A percentile compares a stretch with the other conserved stretches of the same genome.
These are phyloP conservation scores for Alethe diademata DNA, from an alignment of 2,113 vertebrate genomes.

Conservation along the genomic window DNA sequence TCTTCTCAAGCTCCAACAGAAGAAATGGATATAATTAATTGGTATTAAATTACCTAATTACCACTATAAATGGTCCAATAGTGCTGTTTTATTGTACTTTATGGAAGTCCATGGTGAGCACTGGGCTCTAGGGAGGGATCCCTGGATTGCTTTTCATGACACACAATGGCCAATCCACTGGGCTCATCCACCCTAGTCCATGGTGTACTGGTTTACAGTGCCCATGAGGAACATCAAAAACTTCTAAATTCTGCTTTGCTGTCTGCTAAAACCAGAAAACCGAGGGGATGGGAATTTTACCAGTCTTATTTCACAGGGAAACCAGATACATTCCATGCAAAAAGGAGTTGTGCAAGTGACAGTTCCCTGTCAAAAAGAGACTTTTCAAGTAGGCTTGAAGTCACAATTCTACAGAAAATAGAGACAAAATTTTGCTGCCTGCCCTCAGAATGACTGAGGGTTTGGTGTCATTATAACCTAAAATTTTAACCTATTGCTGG, in stretches of 20 bases:
- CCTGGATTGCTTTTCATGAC: neutral
- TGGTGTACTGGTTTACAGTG: neutral
- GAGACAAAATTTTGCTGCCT: neutral
- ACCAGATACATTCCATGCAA: neutral
- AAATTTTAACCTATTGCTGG: neutral
- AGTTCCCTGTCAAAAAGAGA: neutral
- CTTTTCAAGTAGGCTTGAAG: neutral
- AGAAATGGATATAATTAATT: neutral
- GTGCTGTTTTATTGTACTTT: neutral
- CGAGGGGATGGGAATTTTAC: neutral
- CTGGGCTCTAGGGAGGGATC: neutral
- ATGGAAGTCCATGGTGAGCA: neutral
- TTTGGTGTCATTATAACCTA: neutral
- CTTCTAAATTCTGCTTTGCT: neutral
- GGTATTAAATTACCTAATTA: neutral
- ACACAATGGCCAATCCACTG: accelerated
- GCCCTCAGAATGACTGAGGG: neutral
- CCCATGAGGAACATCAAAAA: neutral
- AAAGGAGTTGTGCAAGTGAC: neutral
- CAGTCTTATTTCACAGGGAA: neutral
- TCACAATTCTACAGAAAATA: neutral
- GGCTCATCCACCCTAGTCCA: neutral
- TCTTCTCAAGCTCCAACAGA: neutral
- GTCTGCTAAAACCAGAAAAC: neutral
- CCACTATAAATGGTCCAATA: neutral